Evolutionary conservation across 1,140 invertebrate species (phyloP), one percentile per base, ranked within the genome.

Genomic region (Neotoxoptera formosana): DNA sequence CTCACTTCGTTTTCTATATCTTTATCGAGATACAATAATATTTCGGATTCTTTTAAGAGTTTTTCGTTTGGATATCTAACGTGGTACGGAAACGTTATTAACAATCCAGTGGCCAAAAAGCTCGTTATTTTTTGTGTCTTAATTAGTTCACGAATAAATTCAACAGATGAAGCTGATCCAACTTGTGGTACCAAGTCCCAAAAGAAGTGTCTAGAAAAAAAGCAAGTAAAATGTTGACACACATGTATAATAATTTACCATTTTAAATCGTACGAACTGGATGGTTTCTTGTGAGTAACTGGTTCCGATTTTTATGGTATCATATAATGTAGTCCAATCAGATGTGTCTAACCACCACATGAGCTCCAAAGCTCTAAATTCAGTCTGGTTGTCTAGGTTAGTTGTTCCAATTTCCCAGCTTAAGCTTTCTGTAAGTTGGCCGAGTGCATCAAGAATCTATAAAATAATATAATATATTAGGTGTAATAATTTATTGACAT

Each of bases 101-200:
- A 94, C 81, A 96, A 94, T 93, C 96, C 96, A 88, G 96, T 95
- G 0, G 96, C 96, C 23, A 96, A 95, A 34, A 96, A 95, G 36
- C 96, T 95, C 48, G 96, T 96, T 21, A 97, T 96, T 94, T 96
- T 96, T 92, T 96, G 96, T 47, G 96, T 95, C 17, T 96, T 95
- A 21, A 97, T 96, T 67, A 97, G 94, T 94, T 97, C 96, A 93
- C 96, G 95, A 34, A 97, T 96, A 60, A 97, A 96, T 41, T 96
- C 95, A 0, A 96, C 96, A 1, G 96, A 96, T 23, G 96, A 96
- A 41, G 96, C 96, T 48, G 96, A 97, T 88, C 97, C 96, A 34
- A 96, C 96, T 94, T 97, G 96, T 21, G 97, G 97, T n/a, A 97
- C 95, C 14, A 97, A 96, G 94, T 97, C 97, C 93, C 97, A 95